Evolutionary conservation across 1,140 invertebrate species (phyloP), one percentile per base, ranked within the genome.

Genomic region (Nylanderia fulva): DNA sequence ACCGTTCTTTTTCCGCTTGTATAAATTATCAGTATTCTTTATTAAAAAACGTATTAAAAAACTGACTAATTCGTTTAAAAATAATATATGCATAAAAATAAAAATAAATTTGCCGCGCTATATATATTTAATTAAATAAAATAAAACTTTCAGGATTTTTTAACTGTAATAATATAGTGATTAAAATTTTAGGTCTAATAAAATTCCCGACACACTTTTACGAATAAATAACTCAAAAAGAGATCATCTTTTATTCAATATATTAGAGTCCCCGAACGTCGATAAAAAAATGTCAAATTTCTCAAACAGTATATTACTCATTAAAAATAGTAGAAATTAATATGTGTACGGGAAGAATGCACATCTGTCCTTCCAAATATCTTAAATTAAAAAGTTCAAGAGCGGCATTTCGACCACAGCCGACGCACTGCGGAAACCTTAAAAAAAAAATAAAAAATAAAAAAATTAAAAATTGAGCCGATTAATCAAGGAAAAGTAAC

Each of bases 401-500:
- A 76, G 39, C 58, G 36, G 45, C 61, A 18, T 36, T 58, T 64
- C 60, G 60, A 33, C 21, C 63, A 1, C 63, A 54, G 52, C 9
- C 11, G 13, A 29, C n/a, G n/a, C 58, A 13, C 56, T 58, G 33
- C 15, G 15, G 27, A 5, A 29, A 66, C 29, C 6, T n/a, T n/a
- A 29, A 45, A 15, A 69, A 68, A 79, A 79, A 79, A 79, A 54
- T 52, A 68, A 79, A n/a, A n/a, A n/a, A n/a, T n/a, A 69, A 68
- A 79, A 79, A 79, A 79, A 54, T 52, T 54, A 79, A 42, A 24
- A 69, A 54, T 42, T 52, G 52, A 56, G 21, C 24, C 52, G 64
- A 82, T 82, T 82, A 71, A 42, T 82, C 52, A 80, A 80, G 42
- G 58, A 76, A 63, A 66, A 77, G 52, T 21, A 48, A 64, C 24